Evolutionary conservation across 1,140 invertebrate genomes (phyloP).

Genomic region (Aphis gossypii): DNA sequence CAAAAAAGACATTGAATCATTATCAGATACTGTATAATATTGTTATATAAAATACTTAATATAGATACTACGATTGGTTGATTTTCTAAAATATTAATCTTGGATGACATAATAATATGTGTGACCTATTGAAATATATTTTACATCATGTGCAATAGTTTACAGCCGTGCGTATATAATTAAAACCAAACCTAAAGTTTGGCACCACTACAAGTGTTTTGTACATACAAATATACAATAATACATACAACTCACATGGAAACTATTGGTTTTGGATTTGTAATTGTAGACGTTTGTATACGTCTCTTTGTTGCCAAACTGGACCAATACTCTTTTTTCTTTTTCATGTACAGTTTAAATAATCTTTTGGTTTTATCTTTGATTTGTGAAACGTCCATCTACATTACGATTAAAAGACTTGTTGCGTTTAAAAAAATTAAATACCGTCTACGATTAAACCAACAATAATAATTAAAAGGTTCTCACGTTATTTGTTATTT

Average conservation of each 20-base stretch:
- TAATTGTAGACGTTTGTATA: background rate
- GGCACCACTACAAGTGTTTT: background rate
- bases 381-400: background rate
- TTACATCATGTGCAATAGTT: background rate
- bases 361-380: background rate
- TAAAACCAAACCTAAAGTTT: background rate
- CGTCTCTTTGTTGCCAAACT: background rate
- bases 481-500: background rate
- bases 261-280: background rate
- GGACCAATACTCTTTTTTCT: background rate
- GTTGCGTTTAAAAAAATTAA: background rate
- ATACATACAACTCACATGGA: background rate
- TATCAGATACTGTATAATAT: background rate
- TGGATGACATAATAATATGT: background rate
- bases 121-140: background rate
- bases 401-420: background rate
- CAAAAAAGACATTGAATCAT: background rate
- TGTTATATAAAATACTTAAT: background rate
- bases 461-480: background rate
- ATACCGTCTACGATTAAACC: background rate
- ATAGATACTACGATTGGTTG: background rate
- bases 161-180: background rate
- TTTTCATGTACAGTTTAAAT: background rate
- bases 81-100: background rate
- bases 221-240: background rate